Conservation (phyloP, 2,113 vertebrate species). For the Ictalurus punctatus region DNA sequence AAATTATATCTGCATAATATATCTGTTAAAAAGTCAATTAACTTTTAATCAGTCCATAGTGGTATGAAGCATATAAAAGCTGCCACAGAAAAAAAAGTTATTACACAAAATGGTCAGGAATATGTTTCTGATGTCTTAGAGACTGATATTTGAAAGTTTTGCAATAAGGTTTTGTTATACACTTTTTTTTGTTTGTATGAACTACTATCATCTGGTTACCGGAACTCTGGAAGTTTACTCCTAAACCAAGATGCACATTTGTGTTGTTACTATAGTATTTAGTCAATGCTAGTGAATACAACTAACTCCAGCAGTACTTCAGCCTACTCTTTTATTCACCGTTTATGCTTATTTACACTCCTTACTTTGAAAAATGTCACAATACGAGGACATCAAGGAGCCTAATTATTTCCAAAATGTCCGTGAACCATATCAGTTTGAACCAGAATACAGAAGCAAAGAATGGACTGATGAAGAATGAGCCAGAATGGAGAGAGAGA, state of each 20-base stretch:
- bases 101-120: background rate
- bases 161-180: background rate
- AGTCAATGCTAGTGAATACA: background rate
- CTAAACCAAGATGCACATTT: background rate
- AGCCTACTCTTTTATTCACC: background rate
- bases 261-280: background rate
- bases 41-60: background rate
- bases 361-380: background rate
- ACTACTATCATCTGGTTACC: background rate
- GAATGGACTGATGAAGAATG: background rate
- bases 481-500: background rate
- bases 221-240: too few relatives aligned
- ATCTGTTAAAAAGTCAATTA: background rate
- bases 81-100: background rate
- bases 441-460: background rate
- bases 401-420: background rate
- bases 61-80: background rate
- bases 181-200: background rate
- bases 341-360: background rate
- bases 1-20: background rate
- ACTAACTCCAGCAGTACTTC: background rate
- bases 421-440: background rate
- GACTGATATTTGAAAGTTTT: background rate
- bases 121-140: background rate
- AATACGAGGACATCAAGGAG: background rate